These are phyloP conservation scores for Agriotes lineatus DNA, from an alignment of 2,888 invertebrate species.

Conservation along the genomic window DNA sequence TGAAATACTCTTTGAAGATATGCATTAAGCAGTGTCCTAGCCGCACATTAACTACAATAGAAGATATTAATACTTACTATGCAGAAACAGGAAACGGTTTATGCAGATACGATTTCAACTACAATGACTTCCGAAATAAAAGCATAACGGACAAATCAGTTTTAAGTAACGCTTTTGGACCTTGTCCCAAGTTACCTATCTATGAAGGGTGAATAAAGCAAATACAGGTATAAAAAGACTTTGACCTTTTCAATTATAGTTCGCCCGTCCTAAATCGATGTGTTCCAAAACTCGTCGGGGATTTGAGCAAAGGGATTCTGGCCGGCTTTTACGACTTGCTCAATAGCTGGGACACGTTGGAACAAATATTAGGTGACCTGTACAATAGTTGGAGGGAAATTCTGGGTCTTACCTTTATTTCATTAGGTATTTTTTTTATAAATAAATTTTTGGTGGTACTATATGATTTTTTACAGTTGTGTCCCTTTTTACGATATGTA, in stretches of 20 bases:
- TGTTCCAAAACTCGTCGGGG: conserved; percentile 80
- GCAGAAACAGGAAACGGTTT: conserved; percentile 79
- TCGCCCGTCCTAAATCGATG: conserved; percentile 88
- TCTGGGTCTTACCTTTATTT: conserved; percentile 81
- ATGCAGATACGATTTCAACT: conserved; percentile 80
- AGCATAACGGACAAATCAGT: conserved; percentile 51
- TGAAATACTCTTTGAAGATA: conserved; percentile 84
- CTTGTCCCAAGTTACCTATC: conserved; percentile 85
- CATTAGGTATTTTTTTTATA: conserved; percentile 74
- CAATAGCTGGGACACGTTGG: conserved; percentile 90
- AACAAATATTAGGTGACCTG: conserved; percentile 89
- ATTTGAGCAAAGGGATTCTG: conserved; percentile 74
- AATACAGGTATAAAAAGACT: not conserved
- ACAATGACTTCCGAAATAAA: conserved; percentile 66
- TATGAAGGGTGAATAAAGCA: conserved; percentile 72
- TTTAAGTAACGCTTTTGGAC: conserved; percentile 71
- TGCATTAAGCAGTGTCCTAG: conserved; percentile 92
- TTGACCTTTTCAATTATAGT: conserved; percentile 67
- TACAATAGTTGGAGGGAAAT: conserved; percentile 91
- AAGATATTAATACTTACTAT: conserved; percentile 81
- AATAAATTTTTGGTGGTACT: not conserved
- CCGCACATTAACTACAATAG: conserved; percentile 71
- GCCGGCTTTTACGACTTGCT: conserved; percentile 83
- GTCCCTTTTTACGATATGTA: conserved; percentile 84
- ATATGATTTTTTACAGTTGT: conserved; percentile 73